A percentile compares a stretch with the other conserved stretches of the same genome.
Evolutionary conservation across 2,113 vertebrate genomes (phyloP).

Genomic region (Malurus alboscapulatus): DNA sequence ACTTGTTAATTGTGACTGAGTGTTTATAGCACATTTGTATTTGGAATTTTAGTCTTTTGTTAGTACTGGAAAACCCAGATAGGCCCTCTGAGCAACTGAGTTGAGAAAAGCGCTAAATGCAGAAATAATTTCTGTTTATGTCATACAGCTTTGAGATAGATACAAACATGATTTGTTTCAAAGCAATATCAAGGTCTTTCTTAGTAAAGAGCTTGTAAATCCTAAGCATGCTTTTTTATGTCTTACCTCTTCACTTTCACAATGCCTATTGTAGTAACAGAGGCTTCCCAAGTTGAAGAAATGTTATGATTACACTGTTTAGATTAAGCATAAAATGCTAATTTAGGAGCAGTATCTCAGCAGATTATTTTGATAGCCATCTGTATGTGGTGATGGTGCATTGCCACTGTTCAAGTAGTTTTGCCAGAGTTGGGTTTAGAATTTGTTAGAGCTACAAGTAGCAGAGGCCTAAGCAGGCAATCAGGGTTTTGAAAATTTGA

Average conservation of each 20-base stretch:
- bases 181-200: neutral
- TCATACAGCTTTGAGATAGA: neutral
- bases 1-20: neutral
- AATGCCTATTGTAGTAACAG: neutral
- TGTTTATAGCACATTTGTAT: neutral
- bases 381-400: neutral
- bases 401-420: neutral
- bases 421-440: neutral
- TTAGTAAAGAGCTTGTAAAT: neutral
- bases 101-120: neutral
- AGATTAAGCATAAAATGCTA: neutral
- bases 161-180: neutral
- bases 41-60: neutral
- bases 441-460: neutral
- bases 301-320: neutral
- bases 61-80: neutral
- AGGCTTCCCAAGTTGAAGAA: neutral
- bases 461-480: neutral
- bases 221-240: neutral
- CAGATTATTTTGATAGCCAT: conserved; percentile 21
- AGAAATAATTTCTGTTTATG: neutral
- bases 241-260: neutral
- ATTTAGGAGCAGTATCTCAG: neutral
- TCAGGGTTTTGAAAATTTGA: neutral
- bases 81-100: neutral